phyloP scores from a whole-genome alignment of 2,888 invertebrate genomes.

The Phania funesta region DNA sequence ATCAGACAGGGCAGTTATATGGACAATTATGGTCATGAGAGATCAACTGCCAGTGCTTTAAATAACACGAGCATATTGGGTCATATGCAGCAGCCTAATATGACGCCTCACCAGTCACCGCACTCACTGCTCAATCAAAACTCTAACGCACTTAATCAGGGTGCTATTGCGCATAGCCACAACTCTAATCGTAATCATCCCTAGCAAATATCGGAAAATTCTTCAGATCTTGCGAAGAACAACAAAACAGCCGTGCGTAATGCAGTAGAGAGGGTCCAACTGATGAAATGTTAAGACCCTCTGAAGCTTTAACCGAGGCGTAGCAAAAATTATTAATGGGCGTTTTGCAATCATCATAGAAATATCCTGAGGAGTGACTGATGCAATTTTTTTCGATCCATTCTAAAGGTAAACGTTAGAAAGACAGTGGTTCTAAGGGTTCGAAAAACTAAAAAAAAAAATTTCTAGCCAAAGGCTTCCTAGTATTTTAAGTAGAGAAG shows the following conservation, averaged over 20 bases:
- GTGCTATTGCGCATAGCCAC: slow-evolving; percentile 67
- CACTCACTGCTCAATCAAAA: slow-evolving; percentile 47
- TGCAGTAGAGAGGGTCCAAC: slow-evolving; percentile 70
- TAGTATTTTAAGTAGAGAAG: no score
- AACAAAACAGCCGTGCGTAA: slow-evolving; percentile 72
- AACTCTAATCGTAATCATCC: slow-evolving; percentile 70
- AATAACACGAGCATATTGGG: slow-evolving; percentile 27
- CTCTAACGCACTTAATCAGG: slow-evolving; percentile 15
- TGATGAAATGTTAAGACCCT: slow-evolving; percentile 75
- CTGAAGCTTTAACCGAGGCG: slow-evolving; percentile 71
- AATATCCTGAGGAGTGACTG: no score
- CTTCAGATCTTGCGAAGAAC: slow-evolving; percentile 69
- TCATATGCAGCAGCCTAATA: slow-evolving; percentile 52
- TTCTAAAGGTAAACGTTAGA: no score
- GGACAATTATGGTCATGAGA: slow-evolving; percentile 44
- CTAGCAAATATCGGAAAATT: slow-evolving; percentile 71
- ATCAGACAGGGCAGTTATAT: slow-evolving; percentile 39
- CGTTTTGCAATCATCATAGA: no score
- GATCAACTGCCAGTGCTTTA: slow-evolving; percentile 29
- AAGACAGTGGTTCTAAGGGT: no score
- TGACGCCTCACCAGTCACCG: slow-evolving; percentile 31
- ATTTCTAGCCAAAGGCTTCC: no score
- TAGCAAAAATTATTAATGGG: no score
- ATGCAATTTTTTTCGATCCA: no score
- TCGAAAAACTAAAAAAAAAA: no score